phyloP scores from a whole-genome alignment of 2,888 invertebrate species.

The Brenthis hecate region DNA sequence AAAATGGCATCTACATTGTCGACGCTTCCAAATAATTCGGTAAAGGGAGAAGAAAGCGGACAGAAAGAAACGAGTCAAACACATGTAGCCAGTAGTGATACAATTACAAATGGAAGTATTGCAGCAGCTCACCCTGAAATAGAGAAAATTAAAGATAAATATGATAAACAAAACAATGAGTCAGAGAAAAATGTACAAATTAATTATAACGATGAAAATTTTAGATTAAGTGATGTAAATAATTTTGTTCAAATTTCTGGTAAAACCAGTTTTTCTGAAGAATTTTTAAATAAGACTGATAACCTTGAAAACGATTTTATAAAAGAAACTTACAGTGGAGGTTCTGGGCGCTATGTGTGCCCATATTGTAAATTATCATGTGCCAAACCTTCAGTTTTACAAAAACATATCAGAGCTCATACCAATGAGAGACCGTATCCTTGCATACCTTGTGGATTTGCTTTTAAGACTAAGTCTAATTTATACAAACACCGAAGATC shows the following conservation, averaged over 20 bases:
- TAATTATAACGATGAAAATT: slow-evolving; percentile 75
- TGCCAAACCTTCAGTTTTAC: slow-evolving; percentile 95
- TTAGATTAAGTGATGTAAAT: slow-evolving; percentile 77
- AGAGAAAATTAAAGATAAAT: slow-evolving; percentile 68
- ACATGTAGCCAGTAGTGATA: slow-evolving; percentile 59
- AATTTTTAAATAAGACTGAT: slow-evolving; percentile 81
- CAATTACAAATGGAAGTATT: slow-evolving; percentile 74
- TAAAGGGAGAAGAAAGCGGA: slow-evolving; percentile 60
- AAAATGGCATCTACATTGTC: slow-evolving; percentile 87
- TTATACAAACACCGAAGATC: slow-evolving; percentile 94
- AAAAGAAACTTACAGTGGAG: slow-evolving; percentile 72
- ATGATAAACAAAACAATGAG: slow-evolving; percentile 57
- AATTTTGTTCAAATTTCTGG: slow-evolving; percentile 76
- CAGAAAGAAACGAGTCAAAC: slow-evolving; percentile 61
- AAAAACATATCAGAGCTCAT: slow-evolving; percentile 96
- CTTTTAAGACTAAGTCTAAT: slow-evolving; percentile 97
- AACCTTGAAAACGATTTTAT: slow-evolving; percentile 79
- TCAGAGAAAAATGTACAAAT: slow-evolving; percentile 79
- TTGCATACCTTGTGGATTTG: slow-evolving; percentile 93
- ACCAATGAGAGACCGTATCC: slow-evolving; percentile 96
- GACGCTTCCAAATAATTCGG: slow-evolving; percentile 61
- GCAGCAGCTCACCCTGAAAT: slow-evolving; percentile 76
- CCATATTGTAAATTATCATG: slow-evolving; percentile 94
- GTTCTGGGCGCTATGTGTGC: slow-evolving; percentile 89
- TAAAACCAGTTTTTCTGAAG: slow-evolving; percentile 80